Evolutionary conservation across 2,888 invertebrate species (phyloP).

Genomic region (Bellardia pandia): DNA sequence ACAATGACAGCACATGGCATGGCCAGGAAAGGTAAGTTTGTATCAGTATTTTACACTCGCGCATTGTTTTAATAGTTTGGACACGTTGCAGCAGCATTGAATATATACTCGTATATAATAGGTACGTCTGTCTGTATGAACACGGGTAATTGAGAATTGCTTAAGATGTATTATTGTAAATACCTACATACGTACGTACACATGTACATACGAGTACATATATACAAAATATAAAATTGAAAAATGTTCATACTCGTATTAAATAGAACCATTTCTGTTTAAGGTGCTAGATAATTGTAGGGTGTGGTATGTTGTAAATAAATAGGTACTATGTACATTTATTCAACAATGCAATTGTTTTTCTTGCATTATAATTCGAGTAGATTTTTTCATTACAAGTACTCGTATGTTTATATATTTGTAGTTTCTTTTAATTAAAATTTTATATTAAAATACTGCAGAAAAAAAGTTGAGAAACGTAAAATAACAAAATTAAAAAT

Average conservation of each 20-base stretch:
- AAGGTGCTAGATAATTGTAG: conserved; percentile 70
- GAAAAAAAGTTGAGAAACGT: not conserved
- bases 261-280: conserved; percentile 54
- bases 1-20: conserved; percentile 45
- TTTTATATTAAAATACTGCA: conserved; percentile 3
- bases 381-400: conserved; percentile 36
- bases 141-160: conserved; percentile 22
- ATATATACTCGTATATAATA: not conserved
- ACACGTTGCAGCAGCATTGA: conserved; percentile 35
- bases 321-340: not conserved
- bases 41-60: not conserved
- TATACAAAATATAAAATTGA: conserved; percentile 12
- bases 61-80: conserved; percentile 32
- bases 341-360: conserved; percentile 50
- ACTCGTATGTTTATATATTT: not conserved
- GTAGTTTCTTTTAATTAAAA: not conserved
- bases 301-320: conserved; percentile 62
- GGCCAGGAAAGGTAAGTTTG: conserved; percentile 11
- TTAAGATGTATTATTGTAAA: conserved; percentile 9
- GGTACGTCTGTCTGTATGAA: not conserved
- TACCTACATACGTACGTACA: too few species aligned
- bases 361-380: conserved; percentile 46
- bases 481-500: not conserved
- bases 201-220: too few species aligned
- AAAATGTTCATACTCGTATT: conserved; percentile 14